phyloP scores from a whole-genome alignment of 2,113 vertebrate genomes.

The Albula glossodonta region DNA sequence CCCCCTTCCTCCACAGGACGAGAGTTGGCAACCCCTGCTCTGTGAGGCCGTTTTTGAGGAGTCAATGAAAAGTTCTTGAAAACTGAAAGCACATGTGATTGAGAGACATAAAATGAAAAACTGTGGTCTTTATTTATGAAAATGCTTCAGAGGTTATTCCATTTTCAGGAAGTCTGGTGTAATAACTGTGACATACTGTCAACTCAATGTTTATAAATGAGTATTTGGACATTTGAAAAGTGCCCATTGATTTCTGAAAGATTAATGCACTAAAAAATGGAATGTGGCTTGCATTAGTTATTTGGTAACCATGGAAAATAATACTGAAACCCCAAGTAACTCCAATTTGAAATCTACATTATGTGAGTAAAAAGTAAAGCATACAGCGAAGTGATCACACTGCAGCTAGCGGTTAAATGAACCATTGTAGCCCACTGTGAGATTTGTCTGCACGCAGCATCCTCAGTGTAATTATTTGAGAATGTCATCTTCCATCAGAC shows the following conservation, averaged over 20 bases:
- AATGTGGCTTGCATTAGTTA: background rate
- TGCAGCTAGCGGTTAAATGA: too few species aligned
- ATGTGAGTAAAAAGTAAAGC: background rate
- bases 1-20: too few species aligned
- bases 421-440: too few species aligned
- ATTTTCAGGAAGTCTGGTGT: background rate
- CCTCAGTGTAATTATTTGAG: too few species aligned
- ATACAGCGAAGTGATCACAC: too few species aligned
- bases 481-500: too few species aligned
- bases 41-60: background rate
- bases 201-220: background rate
- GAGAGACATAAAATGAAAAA: background rate
- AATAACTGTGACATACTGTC: background rate
- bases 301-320: background rate
- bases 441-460: too few species aligned
- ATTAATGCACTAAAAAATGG: background rate
- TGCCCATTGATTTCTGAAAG: background rate
- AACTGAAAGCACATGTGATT: background rate
- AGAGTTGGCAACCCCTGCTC: too few species aligned
- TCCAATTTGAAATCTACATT: background rate
- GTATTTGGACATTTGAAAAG: background rate
- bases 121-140: background rate
- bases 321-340: background rate
- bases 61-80: background rate
- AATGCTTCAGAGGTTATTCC: background rate